Evolutionary conservation across 2,113 vertebrate genomes (phyloP).

Genomic region (Chloropsis cyanopogon): DNA sequence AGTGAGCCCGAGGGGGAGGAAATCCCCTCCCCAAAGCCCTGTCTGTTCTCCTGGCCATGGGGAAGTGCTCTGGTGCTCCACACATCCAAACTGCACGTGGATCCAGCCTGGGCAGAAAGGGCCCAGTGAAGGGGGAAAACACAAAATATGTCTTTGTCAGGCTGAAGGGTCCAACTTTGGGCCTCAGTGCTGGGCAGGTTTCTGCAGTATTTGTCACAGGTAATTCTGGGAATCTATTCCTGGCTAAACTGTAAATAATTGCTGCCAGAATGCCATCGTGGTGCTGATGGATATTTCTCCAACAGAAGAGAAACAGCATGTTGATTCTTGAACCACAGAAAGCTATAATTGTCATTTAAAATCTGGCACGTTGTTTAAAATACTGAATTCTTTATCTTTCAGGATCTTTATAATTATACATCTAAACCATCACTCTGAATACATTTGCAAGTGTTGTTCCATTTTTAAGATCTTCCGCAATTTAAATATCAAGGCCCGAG

Average conservation of each 20-base stretch:
- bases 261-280: slow-evolving; percentile 14
- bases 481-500: not conserved
- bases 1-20: not conserved
- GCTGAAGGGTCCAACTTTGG: not conserved
- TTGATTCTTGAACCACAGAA: slow-evolving; percentile 25
- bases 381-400: slow-evolving; percentile 52
- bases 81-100: not conserved
- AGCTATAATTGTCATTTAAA: slow-evolving; percentile 53
- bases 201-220: not conserved
- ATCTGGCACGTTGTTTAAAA: slow-evolving; percentile 57
- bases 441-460: slow-evolving; percentile 47
- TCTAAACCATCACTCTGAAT: slow-evolving; percentile 9
- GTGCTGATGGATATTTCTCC: slow-evolving; percentile 56
- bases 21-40: not conserved
- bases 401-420: slow-evolving; percentile 38
- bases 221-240: not conserved
- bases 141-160: not conserved
- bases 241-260: slow-evolving; percentile 15
- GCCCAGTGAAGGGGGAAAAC: not conserved
- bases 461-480: slow-evolving; percentile 18
- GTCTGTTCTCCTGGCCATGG: rapidly evolving
- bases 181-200: not conserved
- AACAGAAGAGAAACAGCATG: slow-evolving; percentile 36
- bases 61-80: not conserved
- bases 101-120: not conserved